A percentile compares a stretch with the other conserved stretches of the same genome.
phyloP scores from a whole-genome alignment of 2,888 invertebrate species.

The Sinotaia quadrata region DNA sequence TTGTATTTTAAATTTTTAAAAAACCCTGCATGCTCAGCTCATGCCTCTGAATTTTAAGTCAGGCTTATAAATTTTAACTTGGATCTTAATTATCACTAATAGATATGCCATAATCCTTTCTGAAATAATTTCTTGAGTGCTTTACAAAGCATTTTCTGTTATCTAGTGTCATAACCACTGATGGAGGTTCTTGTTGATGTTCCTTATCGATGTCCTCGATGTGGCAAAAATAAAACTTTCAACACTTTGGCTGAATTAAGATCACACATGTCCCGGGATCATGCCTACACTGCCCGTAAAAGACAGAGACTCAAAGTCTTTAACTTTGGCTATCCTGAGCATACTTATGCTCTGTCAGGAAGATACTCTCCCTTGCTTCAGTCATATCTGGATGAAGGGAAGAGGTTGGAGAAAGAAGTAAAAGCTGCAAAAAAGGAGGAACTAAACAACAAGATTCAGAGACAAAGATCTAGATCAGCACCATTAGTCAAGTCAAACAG shows the following conservation, averaged over 20 bases:
- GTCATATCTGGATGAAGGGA: constrained; percentile 51
- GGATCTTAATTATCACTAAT: too few relatives aligned
- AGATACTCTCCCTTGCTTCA: constrained; percentile 47
- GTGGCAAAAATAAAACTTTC: constrained; percentile 54
- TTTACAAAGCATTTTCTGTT: too few relatives aligned
- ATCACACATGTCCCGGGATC: constrained; percentile 55
- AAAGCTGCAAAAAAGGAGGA: constrained; percentile 52
- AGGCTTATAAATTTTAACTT: too few relatives aligned
- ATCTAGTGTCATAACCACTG: background rate
- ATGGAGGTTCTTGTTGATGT: constrained; percentile 37
- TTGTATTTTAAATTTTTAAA: too few relatives aligned
- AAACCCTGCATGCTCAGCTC: too few relatives aligned
- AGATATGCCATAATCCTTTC: too few relatives aligned
- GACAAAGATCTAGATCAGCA: background rate
- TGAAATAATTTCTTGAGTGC: too few relatives aligned
- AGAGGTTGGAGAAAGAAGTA: constrained; percentile 51
- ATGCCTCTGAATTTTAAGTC: too few relatives aligned
- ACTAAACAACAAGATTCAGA: constrained; percentile 44
- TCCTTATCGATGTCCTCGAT: constrained; percentile 62
- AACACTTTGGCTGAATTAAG: constrained; percentile 55
- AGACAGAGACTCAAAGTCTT: constrained; percentile 31
- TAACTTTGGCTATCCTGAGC: constrained; percentile 11
- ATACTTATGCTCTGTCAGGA: background rate
- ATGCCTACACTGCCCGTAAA: constrained; percentile 42
- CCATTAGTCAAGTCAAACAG: too few relatives aligned